Percentiles rank a stretch among this genome's conserved stretches.
Conservation (phyloP, 2,888 invertebrate genomes). For the Helicoverpa assulta region DNA sequence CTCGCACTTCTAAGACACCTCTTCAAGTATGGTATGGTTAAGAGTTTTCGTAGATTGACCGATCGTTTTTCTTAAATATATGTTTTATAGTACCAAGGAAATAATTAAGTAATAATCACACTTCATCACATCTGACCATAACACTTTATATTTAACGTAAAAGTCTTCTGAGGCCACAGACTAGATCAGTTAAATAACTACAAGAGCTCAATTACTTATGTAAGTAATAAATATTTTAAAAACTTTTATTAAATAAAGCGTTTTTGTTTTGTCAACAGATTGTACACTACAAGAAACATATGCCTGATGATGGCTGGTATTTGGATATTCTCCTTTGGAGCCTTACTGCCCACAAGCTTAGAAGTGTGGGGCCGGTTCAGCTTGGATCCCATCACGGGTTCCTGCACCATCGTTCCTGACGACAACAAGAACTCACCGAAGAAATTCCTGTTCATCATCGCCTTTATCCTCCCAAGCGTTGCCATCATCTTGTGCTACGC, state of each 20-base stretch:
- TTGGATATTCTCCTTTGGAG: constrained; percentile 93
- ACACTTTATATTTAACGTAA: no score
- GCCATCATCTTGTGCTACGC: constrained; percentile 96
- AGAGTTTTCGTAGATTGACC: no score
- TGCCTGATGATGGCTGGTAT: constrained; percentile 93
- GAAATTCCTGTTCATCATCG: constrained; percentile 94
- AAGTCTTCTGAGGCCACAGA: no score
- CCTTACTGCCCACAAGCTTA: constrained; percentile 93
- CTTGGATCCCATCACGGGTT: constrained; percentile 93
- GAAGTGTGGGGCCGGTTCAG: constrained; percentile 95
- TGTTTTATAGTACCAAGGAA: no score
- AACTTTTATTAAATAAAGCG: neutral
- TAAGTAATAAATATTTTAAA: neutral
- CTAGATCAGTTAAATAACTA: no score
- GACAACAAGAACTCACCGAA: constrained; percentile 92
- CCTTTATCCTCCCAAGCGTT: constrained; percentile 95
- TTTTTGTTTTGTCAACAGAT: constrained; percentile 82
- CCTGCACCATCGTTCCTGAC: constrained; percentile 94
- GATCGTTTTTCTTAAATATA: no score
- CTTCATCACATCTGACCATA: neutral
- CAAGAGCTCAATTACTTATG: neutral
- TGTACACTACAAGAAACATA: constrained; percentile 92
- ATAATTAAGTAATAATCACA: neutral
- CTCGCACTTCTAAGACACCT: no score
- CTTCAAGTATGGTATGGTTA: no score